Evolutionary conservation across 2,888 invertebrate species (phyloP).

Genomic region (Caenorhabditis sp.): DNA sequence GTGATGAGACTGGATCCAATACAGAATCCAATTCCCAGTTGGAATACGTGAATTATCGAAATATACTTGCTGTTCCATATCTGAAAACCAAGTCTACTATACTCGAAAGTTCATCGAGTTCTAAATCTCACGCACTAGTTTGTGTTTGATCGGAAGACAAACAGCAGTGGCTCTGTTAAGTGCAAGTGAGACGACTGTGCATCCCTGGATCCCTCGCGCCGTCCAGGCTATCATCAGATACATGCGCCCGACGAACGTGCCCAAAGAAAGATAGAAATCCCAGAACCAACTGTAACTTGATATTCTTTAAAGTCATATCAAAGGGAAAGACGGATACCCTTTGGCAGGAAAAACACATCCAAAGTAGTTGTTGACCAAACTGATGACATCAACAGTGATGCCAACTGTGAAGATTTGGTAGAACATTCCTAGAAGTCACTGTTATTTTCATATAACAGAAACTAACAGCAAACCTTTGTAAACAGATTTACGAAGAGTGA

Average conservation of each 20-base stretch:
- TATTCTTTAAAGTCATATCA: slow-evolving; percentile 13
- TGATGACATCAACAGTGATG: slow-evolving; percentile 63
- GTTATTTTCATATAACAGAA: background rate
- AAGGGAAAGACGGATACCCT: slow-evolving; percentile 32
- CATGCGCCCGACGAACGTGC: slow-evolving; percentile 66
- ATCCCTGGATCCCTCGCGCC: slow-evolving; percentile 65
- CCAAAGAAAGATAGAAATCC: slow-evolving; percentile 63
- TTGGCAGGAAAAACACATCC: slow-evolving; percentile 69
- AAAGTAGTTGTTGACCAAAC: slow-evolving; percentile 66
- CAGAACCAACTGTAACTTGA: slow-evolving; percentile 65
- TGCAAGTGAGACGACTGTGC: slow-evolving; percentile 64
- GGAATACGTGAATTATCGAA: slow-evolving; percentile 52
- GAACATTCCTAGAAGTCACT: slow-evolving; percentile 64
- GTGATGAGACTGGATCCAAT: slow-evolving; percentile 55
- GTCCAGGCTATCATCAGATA: slow-evolving; percentile 69
- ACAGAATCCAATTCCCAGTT: slow-evolving; percentile 58
- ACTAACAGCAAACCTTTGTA: slow-evolving; percentile 61
- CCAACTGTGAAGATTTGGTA: slow-evolving; percentile 70
- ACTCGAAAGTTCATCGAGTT: slow-evolving; percentile 3
- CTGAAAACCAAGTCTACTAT: slow-evolving; percentile 23
- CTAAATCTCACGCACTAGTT: slow-evolving; percentile 46
- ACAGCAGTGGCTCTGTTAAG: slow-evolving; percentile 70
- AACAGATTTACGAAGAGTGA: slow-evolving; percentile 55
- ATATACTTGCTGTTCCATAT: slow-evolving; percentile 67
- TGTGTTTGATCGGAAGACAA: slow-evolving; percentile 68